Evolutionary conservation across 2,888 invertebrate species (phyloP), one percentile per base, ranked within the genome.

Genomic region (Apomyelois bistriatella): DNA sequence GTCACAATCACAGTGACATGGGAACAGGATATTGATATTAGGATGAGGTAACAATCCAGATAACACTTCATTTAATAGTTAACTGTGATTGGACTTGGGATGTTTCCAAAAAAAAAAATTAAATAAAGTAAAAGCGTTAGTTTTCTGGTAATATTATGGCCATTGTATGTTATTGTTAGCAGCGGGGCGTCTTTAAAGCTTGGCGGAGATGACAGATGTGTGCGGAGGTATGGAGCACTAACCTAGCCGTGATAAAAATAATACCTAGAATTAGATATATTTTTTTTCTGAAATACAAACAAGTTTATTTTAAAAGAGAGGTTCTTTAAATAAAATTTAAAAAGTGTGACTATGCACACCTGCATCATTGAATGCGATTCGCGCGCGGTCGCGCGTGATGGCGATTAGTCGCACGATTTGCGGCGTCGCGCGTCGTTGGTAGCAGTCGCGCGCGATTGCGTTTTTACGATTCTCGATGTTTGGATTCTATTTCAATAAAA

Each of bases 381-480:
- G 48, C 32, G 56, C 49, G 51, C 60, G 62, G 57, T 58, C 53
- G 69, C 60, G 58, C 65, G 65, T 60, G 41, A 4, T 32, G 22
- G 58, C 55, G 58, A 55, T 60, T 56, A 53, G 60, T 59, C 64
- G 66, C 56, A 57, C 65, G 68, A 65, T 66, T 67, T 65, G 50
- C 48, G 56, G 59, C 55, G 58, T 52, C 41, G 49, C 57, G 59
- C 53, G 52, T 62, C 58, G 58, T 58, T 62, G 56, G 56, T 57
- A 57, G 60, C 30, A 56, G 58, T 65, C 65, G 58, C 60, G 58
- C 60, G 61, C 56, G 67, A 65, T 62, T 61, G 61, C 38, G 57
- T 55, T 57, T 49, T 62, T 52, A 50, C 48, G 53, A 42, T 53
- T 37, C 28, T 42, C 28, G 36, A n/a, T n/a, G n/a, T n/a, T n/a